These are phyloP conservation scores for Anodontia alba DNA, from an alignment of 2,888 invertebrate species.

Conservation along the genomic window DNA sequence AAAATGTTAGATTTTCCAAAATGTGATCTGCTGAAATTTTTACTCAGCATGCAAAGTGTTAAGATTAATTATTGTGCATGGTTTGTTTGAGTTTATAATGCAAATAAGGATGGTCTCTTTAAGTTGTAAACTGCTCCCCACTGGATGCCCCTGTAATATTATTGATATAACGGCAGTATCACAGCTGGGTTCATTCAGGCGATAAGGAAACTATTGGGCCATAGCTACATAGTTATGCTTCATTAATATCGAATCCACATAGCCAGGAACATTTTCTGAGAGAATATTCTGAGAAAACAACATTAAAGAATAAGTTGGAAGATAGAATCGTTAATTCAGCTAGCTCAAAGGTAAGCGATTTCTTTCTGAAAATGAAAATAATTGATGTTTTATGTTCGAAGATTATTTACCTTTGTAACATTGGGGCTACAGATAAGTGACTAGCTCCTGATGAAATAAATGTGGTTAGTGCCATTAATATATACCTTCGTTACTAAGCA, in stretches of 20 bases:
- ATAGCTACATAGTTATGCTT: conserved; percentile 52
- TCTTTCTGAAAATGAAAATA: neutral
- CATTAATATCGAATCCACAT: conserved; percentile 37
- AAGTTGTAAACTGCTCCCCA: conserved; percentile 20
- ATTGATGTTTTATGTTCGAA: neutral
- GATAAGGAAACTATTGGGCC: conserved; percentile 53
- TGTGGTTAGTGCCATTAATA: too few species aligned
- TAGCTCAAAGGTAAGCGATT: conserved; percentile 1
- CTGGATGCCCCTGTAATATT: conserved; percentile 47
- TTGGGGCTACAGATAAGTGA: neutral
- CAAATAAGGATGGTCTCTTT: neutral
- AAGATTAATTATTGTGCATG: too few species aligned
- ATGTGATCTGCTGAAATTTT: too few species aligned
- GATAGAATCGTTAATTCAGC: neutral
- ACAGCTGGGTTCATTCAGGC: conserved; percentile 58
- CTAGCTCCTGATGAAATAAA: too few species aligned
- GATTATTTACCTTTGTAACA: too few species aligned
- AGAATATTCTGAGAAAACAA: neutral
- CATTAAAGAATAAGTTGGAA: neutral
- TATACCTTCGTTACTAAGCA: too few species aligned
- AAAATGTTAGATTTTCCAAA: too few species aligned
- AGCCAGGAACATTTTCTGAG: neutral
- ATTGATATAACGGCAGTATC: conserved; percentile 52
- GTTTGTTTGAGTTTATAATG: too few species aligned
- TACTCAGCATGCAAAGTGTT: too few species aligned